Conservation (phyloP, 2,888 invertebrate genomes). For the Sturmia bella region DNA sequence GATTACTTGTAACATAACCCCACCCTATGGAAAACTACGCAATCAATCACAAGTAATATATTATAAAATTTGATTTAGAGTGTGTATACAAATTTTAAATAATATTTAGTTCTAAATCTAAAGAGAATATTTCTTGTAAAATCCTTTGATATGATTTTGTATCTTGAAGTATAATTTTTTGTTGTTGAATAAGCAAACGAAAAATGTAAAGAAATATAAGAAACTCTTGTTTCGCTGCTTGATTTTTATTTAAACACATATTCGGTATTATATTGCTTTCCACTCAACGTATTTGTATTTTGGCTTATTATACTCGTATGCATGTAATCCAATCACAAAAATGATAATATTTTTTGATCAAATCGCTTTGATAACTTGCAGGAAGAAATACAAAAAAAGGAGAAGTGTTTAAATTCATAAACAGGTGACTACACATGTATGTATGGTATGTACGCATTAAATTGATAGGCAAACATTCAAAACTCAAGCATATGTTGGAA, state of each 20-base stretch:
- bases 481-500: neutral
- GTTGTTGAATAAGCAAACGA: neutral
- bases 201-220: neutral
- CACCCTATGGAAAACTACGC: no score
- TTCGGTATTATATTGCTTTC: neutral
- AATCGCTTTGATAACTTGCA: slow-evolving; percentile 57
- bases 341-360: slow-evolving; percentile 59
- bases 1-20: no score
- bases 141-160: no score
- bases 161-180: no score
- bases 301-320: slow-evolving; percentile 48
- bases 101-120: no score
- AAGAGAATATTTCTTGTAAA: no score
- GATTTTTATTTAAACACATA: neutral
- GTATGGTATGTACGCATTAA: neutral
- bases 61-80: no score
- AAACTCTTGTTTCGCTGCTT: neutral
- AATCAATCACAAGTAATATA: no score
- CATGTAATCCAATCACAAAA: slow-evolving; percentile 62
- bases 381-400: neutral
- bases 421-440: neutral
- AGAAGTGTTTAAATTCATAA: neutral
- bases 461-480: slow-evolving; percentile 11
- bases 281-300: slow-evolving; percentile 34
- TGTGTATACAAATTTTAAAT: no score